Conservation (phyloP, 2,888 invertebrate genomes). For the Limnephilus marmoratus region DNA sequence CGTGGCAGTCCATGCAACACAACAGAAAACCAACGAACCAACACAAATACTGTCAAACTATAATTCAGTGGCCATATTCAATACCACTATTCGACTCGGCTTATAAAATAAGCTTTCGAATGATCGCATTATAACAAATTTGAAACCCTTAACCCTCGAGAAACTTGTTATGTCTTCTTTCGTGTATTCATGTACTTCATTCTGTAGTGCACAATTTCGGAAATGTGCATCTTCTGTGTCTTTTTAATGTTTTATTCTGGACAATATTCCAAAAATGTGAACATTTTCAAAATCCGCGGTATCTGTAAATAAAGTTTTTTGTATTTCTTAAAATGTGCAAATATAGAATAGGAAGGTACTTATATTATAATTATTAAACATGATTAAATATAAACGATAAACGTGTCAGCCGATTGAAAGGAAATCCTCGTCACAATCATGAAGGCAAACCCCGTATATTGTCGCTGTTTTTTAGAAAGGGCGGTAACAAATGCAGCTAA, state of each 20-base stretch:
- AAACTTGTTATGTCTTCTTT: not conserved
- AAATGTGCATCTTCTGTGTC: not conserved
- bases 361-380: too few relatives aligned
- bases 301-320: not conserved
- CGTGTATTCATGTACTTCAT: not conserved
- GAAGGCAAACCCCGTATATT: not conserved
- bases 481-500: not conserved
- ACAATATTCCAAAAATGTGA: too few relatives aligned
- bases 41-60: not conserved
- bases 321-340: not conserved
- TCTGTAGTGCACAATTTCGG: not conserved
- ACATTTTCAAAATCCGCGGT: not conserved
- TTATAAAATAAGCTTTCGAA: not conserved
- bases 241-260: not conserved
- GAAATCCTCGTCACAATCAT: not conserved
- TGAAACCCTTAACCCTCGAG: not conserved
- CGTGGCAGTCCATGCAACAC: not conserved
- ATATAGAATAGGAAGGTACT: too few relatives aligned
- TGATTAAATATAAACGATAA: too few relatives aligned
- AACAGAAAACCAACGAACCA: not conserved
- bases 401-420: too few relatives aligned
- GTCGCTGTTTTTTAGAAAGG: not conserved
- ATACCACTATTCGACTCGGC: not conserved
- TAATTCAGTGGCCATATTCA: not conserved
- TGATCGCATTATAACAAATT: not conserved